Evolutionary conservation across 2,797 vertebrate genomes (phyloP).

Genomic region (Chaetophractus vellerosus): DNA sequence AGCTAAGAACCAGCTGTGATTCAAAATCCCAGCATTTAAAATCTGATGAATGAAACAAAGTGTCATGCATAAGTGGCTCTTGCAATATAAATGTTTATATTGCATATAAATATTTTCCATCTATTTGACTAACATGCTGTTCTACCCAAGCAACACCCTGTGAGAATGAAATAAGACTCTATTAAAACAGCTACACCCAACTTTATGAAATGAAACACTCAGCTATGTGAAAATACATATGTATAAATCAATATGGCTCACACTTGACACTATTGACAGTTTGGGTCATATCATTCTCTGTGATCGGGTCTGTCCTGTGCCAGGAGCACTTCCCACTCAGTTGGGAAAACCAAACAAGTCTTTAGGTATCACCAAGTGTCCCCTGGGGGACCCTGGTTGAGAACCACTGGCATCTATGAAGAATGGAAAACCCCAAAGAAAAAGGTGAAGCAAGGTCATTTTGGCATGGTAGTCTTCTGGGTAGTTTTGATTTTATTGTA

Average conservation of each 20-base stretch:
- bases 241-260: not conserved
- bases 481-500: not conserved
- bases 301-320: no score
- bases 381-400: not conserved
- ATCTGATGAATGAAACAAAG: not conserved
- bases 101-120: no score
- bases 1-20: no score
- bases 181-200: no score
- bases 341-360: no score
- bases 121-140: no score
- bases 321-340: fast-evolving
- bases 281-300: not conserved
- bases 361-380: not conserved
- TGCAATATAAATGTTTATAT: no score
- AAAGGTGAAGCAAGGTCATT: not conserved
- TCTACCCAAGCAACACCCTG: not conserved
- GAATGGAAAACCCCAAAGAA: not conserved
- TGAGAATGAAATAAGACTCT: not conserved
- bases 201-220: not conserved
- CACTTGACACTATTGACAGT: no score
- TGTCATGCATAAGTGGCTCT: no score
- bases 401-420: not conserved
- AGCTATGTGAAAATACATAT: not conserved
- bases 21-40: not conserved
- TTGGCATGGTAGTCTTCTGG: not conserved